phyloP scores from a whole-genome alignment of 2,888 invertebrate genomes.

The Anticlea derivata region DNA sequence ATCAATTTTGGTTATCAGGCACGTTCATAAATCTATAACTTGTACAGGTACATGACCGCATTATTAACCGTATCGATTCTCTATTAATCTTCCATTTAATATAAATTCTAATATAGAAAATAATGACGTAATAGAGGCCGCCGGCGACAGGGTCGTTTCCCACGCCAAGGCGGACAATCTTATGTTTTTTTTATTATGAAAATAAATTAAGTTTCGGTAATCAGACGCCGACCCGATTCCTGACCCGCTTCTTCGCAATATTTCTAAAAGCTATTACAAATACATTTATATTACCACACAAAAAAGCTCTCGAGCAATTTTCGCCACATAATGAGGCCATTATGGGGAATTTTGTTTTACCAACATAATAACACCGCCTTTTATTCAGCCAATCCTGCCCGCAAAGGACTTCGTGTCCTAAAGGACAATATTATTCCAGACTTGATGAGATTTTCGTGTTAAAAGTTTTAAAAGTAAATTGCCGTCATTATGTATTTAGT shows the following conservation, averaged over 20 bases:
- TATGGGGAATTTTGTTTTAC: constrained; percentile 83
- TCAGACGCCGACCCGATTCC: constrained; percentile 74
- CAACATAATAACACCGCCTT: constrained; percentile 83
- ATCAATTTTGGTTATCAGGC: constrained; percentile 27
- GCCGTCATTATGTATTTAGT: constrained; percentile 77
- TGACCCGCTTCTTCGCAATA: constrained; percentile 80
- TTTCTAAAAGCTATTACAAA: constrained; percentile 84
- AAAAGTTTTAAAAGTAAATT: constrained; percentile 78
- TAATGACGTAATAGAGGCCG: constrained; percentile 83
- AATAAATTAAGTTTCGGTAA: constrained; percentile 83
- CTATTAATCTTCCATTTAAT: constrained; percentile 80
- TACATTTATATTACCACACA: constrained; percentile 82
- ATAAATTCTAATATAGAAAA: constrained; percentile 82
- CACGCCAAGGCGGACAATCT: constrained; percentile 78
- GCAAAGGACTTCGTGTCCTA: constrained; percentile 75
- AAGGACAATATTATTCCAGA: constrained; percentile 80
- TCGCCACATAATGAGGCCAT: constrained; percentile 84
- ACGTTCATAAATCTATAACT: constrained; percentile 34
- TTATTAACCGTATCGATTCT: constrained; percentile 74
- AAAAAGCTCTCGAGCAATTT: constrained; percentile 82
- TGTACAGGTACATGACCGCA: constrained; percentile 49
- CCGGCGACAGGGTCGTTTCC: constrained; percentile 82
- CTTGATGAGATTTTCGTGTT: constrained; percentile 82
- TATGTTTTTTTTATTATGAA: constrained; percentile 73
- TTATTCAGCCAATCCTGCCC: constrained; percentile 74